Conservation (phyloP, 1,140 invertebrate genomes). For the Tetramorium simillimum region DNA sequence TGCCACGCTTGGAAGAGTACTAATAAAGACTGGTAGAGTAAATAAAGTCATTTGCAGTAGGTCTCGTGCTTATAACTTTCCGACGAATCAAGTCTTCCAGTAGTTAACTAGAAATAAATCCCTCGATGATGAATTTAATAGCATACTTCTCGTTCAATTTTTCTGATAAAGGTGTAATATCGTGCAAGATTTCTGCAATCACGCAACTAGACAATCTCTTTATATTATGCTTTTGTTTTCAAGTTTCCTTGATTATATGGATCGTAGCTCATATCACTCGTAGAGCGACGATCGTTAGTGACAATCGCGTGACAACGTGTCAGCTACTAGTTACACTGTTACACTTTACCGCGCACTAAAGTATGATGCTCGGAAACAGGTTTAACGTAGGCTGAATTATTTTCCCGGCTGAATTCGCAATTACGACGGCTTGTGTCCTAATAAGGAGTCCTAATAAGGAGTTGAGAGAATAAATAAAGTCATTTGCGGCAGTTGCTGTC, state of each 20-base stretch:
- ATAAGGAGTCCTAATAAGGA: conserved; percentile 57
- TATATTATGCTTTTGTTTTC: background rate
- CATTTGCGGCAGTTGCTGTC: conserved; percentile 64
- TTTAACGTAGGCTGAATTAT: conserved; percentile 32
- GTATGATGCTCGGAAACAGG: background rate
- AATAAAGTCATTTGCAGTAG: conserved; percentile 70
- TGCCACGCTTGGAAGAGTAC: conserved; percentile 49
- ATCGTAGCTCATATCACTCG: too few relatives aligned
- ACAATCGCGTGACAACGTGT: background rate
- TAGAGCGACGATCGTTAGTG: background rate
- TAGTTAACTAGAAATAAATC: conserved; percentile 7
- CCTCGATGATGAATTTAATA: background rate
- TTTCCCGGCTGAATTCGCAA: conserved; percentile 49
- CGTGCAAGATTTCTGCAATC: background rate
- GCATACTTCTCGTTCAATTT: background rate
- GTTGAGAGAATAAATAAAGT: conserved; percentile 69
- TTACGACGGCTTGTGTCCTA: conserved; percentile 26
- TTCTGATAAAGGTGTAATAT: background rate
- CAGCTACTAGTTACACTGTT: background rate
- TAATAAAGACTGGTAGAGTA: conserved; percentile 63
- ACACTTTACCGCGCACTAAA: background rate
- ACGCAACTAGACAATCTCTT: background rate
- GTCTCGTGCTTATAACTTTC: conserved; percentile 34
- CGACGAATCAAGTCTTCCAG: conserved; percentile 49
- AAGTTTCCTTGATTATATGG: background rate